Evolutionary conservation across 2,113 vertebrate species (phyloP).

Genomic region (Antidorcas marsupialis): DNA sequence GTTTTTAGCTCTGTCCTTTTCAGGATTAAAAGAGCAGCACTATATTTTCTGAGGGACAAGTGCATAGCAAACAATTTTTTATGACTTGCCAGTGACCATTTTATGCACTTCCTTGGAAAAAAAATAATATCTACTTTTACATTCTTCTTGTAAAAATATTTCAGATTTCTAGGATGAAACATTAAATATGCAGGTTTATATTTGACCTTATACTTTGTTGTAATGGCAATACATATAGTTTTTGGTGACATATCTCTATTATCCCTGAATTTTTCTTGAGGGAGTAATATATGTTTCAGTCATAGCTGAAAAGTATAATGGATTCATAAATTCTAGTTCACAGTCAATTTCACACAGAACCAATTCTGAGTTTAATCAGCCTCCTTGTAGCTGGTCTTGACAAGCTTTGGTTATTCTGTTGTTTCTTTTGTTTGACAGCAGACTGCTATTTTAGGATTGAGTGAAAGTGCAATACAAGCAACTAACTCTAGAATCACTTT

Average conservation of each 20-base stretch:
- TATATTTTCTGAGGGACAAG: slow-evolving; percentile 28
- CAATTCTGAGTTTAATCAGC: slow-evolving; percentile 50
- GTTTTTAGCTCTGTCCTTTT: neutral
- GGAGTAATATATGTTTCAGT: slow-evolving; percentile 9
- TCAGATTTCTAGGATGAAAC: slow-evolving; percentile 4
- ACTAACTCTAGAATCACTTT: neutral
- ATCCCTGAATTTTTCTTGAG: slow-evolving; percentile 32
- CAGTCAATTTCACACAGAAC: slow-evolving; percentile 44
- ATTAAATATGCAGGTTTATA: slow-evolving; percentile 7
- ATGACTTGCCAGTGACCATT: neutral
- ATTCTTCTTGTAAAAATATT: neutral
- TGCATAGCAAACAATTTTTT: neutral
- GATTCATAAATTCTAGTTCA: slow-evolving; percentile 49
- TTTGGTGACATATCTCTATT: neutral
- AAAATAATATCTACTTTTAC: slow-evolving; percentile 24
- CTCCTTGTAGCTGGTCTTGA: slow-evolving; percentile 33
- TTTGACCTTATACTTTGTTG: slow-evolving; percentile 39
- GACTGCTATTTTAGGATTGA: slow-evolving; percentile 41
- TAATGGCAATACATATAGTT: neutral
- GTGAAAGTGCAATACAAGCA: neutral
- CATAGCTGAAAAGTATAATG: slow-evolving; percentile 34
- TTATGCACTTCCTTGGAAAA: neutral
- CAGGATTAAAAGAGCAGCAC: neutral
- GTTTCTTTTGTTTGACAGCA: slow-evolving; percentile 51
- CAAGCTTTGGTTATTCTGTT: slow-evolving; percentile 46